Evolutionary conservation across 2,888 invertebrate genomes (phyloP), one percentile per base, ranked within the genome.

Genomic region (Zele albiditarsus): DNA sequence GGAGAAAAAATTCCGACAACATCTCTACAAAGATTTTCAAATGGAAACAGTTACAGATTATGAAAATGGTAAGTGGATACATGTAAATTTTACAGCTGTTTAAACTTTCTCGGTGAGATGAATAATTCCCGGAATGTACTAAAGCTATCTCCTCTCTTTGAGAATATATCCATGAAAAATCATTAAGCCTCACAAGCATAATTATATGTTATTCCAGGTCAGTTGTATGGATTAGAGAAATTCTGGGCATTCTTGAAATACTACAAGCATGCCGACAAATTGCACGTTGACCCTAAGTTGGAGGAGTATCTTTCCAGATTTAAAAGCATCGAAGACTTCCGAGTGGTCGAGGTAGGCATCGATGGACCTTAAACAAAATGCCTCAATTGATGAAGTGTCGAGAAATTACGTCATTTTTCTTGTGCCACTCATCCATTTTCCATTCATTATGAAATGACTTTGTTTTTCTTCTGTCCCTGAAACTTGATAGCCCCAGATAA

Each of bases 161-260:
- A 31, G 8, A 2, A 38, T 6, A 12, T 0, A 12, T 46, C n/a
- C 1, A 16, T 16, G 16, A 14, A 6, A 27, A 23, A 25, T 27
- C 6, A 20, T 25, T 6, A n/a, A 27, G 1, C 25, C n/a, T 58
- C 58, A 20, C 10, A 62, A 1, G 14, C 46, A 58, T 16, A 60
- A 70, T 69, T 71, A 27, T 66, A 49, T 12, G 38, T 83, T 83
- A 28, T 62, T 28, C 6, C 90, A 95, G 97, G 97, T 89, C 98
- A 99, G 90, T 92, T 98, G 70, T 99, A 99, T 90, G 99, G 99
- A 31, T 91, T 99, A 82, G 99, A 99, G 91, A 99, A 99, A 90
- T 99, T 99, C 91, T 98, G 99, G 98, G 98, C 98, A 65, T 99
- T 99, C 92, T 91, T 97, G 75, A 98, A 98, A 90, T 99, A 98